Evolutionary conservation across 2,888 invertebrate genomes (phyloP).

Genomic region (Lochmaea crataegi): DNA sequence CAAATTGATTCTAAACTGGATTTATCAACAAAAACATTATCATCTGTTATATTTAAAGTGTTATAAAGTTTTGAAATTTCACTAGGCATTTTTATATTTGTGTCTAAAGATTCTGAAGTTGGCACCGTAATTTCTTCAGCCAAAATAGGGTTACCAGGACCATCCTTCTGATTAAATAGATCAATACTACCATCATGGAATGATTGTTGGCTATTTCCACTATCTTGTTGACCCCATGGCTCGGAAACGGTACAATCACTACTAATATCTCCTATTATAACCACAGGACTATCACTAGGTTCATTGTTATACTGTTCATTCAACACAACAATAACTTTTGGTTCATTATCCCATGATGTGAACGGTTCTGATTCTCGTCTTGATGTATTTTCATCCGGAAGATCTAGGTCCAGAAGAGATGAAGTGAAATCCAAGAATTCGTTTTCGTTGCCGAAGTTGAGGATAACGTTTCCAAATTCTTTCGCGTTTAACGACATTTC

Average conservation of each 20-base stretch:
- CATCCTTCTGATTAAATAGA: neutral
- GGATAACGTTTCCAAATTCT: slow-evolving; percentile 12
- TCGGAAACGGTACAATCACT: neutral
- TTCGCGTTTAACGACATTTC: slow-evolving; percentile 9
- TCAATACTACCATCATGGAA: neutral
- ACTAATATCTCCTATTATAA: neutral
- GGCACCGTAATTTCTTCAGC: neutral
- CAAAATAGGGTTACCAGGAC: slow-evolving; percentile 3
- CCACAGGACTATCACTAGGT: neutral
- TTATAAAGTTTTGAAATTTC: neutral
- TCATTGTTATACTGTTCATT: slow-evolving; percentile 5
- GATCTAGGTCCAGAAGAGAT: slow-evolving; percentile 6
- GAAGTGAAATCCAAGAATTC: slow-evolving; percentile 14
- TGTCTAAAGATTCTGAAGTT: neutral
- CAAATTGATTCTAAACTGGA: neutral
- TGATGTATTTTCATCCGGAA: slow-evolving; percentile 14
- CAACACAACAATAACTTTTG: slow-evolving; percentile 7
- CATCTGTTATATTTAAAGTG: neutral
- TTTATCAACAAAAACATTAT: neutral
- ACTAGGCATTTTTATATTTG: neutral
- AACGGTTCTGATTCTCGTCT: slow-evolving; percentile 14
- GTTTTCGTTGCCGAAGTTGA: slow-evolving; percentile 6
- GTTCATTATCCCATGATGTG: slow-evolving; percentile 10
- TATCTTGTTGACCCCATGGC: slow-evolving; percentile 5
- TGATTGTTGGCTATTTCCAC: slow-evolving; percentile 2